Conservation (phyloP, 2,797 vertebrate genomes). For the Rhinogobio ventralis region DNA sequence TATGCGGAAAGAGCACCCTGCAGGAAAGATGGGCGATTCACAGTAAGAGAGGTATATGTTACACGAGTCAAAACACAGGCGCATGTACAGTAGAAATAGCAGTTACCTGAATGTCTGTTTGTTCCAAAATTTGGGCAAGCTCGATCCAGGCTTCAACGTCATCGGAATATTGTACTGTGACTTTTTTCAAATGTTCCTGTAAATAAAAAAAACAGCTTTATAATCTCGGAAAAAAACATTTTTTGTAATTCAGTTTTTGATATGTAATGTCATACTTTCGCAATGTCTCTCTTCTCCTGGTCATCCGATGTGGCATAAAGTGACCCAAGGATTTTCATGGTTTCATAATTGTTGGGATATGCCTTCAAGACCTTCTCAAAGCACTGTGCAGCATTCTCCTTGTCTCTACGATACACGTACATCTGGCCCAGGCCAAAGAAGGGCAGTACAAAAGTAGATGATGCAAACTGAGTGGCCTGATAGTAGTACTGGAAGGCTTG, state of each 20-base stretch:
- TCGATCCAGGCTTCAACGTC: slow-evolving; percentile 99
- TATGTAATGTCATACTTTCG: slow-evolving; percentile 82
- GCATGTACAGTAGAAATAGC: not conserved
- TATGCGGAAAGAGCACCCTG: slow-evolving; percentile 95
- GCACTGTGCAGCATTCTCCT: slow-evolving; percentile 98
- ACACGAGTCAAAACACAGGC: not conserved
- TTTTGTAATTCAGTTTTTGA: not conserved
- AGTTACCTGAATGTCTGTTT: slow-evolving; percentile 95
- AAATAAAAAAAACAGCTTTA: slow-evolving; percentile 2
- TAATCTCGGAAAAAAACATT: not conserved
- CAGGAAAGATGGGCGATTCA: slow-evolving; percentile 18
- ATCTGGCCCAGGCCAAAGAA: slow-evolving; percentile 99
- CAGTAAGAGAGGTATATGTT: not conserved
- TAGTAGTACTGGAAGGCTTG: slow-evolving; percentile 99
- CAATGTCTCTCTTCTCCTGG: slow-evolving; percentile 97
- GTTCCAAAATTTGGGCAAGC: slow-evolving; percentile 96
- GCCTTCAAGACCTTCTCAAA: slow-evolving; percentile 99
- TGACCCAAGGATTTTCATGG: slow-evolving; percentile 99
- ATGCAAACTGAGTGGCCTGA: slow-evolving; percentile 98
- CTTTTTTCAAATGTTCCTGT: slow-evolving; percentile 97
- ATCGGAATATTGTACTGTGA: slow-evolving; percentile 97
- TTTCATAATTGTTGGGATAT: slow-evolving; percentile 99
- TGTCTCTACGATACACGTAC: slow-evolving; percentile 98
- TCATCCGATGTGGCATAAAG: slow-evolving; percentile 98
- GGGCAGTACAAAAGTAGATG: slow-evolving; percentile 94